These are phyloP conservation scores for Caenorhabditis panamensis DNA, from an alignment of 2,888 invertebrate species.

Conservation along the genomic window DNA sequence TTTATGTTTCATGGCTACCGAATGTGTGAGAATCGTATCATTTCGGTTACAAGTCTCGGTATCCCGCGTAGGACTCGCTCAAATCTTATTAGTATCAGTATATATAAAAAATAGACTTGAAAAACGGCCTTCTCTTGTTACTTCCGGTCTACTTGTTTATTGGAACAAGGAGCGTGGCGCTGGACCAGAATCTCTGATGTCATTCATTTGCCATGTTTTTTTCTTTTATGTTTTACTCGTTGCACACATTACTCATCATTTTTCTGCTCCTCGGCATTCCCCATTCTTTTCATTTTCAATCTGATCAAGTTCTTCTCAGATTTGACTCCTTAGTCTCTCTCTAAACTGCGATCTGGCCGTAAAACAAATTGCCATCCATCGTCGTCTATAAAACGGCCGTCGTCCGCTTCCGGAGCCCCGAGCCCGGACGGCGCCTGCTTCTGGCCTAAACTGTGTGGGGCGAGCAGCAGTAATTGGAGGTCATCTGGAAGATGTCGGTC, in stretches of 20 bases:
- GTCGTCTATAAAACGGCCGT: conserved; percentile 4
- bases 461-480: conserved; percentile 58
- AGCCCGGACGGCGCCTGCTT: too few species aligned
- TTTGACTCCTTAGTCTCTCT: background rate
- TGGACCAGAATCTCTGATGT: conserved; percentile 35
- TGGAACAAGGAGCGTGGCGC: too few species aligned
- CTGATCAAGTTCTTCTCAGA: background rate
- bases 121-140: background rate
- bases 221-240: too few species aligned
- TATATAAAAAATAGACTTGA: too few species aligned
- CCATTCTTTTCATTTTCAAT: background rate
- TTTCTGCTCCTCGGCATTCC: background rate
- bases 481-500: conserved; percentile 57
- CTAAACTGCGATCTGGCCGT: background rate
- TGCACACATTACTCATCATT: background rate
- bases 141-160: conserved; percentile 13
- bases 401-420: conserved; percentile 12
- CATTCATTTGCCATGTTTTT: conserved; percentile 2
- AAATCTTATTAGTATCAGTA: too few species aligned
- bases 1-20: conserved; percentile 18
- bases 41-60: too few species aligned
- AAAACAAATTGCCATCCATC: conserved; percentile 30
- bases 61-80: too few species aligned
- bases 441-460: conserved; percentile 25
- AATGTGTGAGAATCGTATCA: background rate